Base-by-base conservation (phyloP, 1,140 invertebrate species). In the Musca vetustissima region DNA sequence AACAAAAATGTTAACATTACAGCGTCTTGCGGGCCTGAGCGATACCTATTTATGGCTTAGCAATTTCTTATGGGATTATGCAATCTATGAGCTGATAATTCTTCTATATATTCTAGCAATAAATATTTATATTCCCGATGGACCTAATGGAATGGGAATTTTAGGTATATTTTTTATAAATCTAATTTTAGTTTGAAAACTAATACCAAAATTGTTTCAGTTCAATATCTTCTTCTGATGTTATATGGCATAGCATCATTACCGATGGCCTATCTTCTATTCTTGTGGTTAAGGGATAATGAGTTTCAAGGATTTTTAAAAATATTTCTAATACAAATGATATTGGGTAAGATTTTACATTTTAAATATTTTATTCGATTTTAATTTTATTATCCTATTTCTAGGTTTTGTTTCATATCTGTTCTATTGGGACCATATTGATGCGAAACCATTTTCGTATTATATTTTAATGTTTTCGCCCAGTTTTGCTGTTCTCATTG, bases 61-160 rank as follows among this genome's bases (percentile, higher is more conserved):
- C 6, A 73, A 66, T 17, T 47, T 80, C 2, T 47, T 80, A 8
- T 80, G 78, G 78, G 78, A 80, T 22, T 65, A 71, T 24, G 69
- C 72, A n/a, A 77, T 70, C 0, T 80, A 72, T 24, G 55, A 76
- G 7, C 43, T 76, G 7, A 76, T 80, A 50, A 65, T 69, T 15
- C 17, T 78, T 4, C 71, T 80, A 3, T 75, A 79, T 69, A 64
- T 76, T 4, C 66, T 78, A 3, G 74, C 80, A 19, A 66, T 77
- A 47, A 52, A 0, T 71, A 2, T 47, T 67, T 69, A 64, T 53
- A 59, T 68, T 7, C 7, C 17, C 15, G 11, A 48, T 9, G 15
- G 2, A n/a, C 48, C 15, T 47, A 22, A 19, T 13, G 15, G 19
- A 48, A 19, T 2, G 2, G 2, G 4, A 21, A 21, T 21, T 65